Base-by-base conservation (phyloP, 2,797 vertebrate species). In the Gephyroberyx darwinii region DNA sequence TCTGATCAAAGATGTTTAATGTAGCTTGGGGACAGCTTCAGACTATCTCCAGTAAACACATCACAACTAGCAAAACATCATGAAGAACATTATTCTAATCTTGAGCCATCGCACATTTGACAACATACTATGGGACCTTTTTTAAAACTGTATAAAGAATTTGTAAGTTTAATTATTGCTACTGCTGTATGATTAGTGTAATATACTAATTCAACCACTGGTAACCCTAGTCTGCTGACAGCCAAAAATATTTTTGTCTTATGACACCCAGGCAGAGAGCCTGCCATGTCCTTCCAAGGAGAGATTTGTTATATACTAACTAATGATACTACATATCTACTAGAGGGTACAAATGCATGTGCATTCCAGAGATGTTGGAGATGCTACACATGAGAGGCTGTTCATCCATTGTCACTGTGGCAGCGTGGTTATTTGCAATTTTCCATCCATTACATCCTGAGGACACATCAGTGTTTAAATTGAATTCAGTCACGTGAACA, bases 321-420 rank as follows among this genome's bases (percentile, higher is more conserved):
- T 26, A 26, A 26, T 4, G 2, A 26, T 26, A 26, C 26, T 26
- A 26, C 26, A 26, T 52, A 8, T 50, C 17, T 37, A 33, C 16
- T 51, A n/a, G 2, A 20, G 4, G 17, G 19, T 8, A 17, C 20
- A 54, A 5, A 50, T 54, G 12, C 31, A 56, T 37, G n/a, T 41
- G 17, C 71, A 54, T 77, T 80, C 64, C 52, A 55, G 9, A 30
- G 20, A 35, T 67, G 37, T 55, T 30, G 66, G 61, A 30, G 20
- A 16, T 33, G 8, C 26, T 47, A 4, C 30, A 48, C 16, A 14
- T 45, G 43, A 45, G 12, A 45, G 43, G 13, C 43, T 16, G 43
- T 5, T 45, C 43, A 45, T 45, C 14, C 43, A 5, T 45, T 14
- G 12, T 45, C 43, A 45, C 43, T 45, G 41, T 12, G 39, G 10